Percentiles rank a stretch among this genome's conserved stretches.
phyloP scores from a whole-genome alignment of 2,113 vertebrate genomes.

The Poicephalus meyeri region DNA sequence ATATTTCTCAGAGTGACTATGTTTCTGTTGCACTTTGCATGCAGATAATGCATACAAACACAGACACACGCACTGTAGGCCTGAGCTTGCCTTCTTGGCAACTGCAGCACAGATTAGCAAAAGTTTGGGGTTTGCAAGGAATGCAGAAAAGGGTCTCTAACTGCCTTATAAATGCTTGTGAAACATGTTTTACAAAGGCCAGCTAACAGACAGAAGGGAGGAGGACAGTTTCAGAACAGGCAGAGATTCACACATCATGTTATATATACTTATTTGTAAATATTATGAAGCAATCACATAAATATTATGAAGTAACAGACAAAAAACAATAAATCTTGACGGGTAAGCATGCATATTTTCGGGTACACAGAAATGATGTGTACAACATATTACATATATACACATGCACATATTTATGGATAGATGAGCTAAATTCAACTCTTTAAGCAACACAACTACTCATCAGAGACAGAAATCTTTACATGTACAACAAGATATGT shows the following conservation, averaged over 20 bases:
- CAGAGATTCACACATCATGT: not conserved
- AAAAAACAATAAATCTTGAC: not conserved
- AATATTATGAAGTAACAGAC: not conserved
- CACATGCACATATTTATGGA: not conserved
- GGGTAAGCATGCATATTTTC: not conserved
- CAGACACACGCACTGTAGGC: slow-evolving; percentile 17
- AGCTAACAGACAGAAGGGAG: not conserved
- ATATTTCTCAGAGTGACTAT: not conserved
- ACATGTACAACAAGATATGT: not conserved
- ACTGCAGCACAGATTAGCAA: slow-evolving; percentile 27
- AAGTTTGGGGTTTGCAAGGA: slow-evolving; percentile 37
- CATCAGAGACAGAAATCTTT: not conserved
- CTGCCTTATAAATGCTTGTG: slow-evolving; percentile 41
- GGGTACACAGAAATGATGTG: not conserved
- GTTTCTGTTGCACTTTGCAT: slow-evolving; percentile 23
- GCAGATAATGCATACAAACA: slow-evolving; percentile 30
- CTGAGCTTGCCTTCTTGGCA: slow-evolving; percentile 31
- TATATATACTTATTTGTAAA: not conserved
- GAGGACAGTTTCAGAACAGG: not conserved
- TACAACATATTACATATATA: not conserved
- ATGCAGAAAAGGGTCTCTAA: slow-evolving; percentile 41
- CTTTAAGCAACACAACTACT: not conserved
- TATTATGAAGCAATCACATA: not conserved
- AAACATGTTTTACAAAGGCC: slow-evolving; percentile 13
- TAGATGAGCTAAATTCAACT: not conserved